phyloP scores from a whole-genome alignment of 2,797 vertebrate species.

The Anas acuta region DNA sequence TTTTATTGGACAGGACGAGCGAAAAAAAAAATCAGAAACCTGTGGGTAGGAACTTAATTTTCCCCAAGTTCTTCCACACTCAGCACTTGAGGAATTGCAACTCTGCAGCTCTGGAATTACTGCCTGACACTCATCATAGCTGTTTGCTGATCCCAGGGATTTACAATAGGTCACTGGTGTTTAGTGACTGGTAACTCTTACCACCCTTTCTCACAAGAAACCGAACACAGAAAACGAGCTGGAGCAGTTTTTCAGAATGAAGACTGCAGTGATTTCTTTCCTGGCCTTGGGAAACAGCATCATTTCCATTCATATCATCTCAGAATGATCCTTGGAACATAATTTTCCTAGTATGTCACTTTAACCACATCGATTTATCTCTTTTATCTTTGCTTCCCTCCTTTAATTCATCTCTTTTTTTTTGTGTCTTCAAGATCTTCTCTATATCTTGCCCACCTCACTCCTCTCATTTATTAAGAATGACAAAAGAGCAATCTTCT shows the following conservation, averaged over 20 bases:
- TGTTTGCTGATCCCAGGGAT: constrained; percentile 17
- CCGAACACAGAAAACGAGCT: not conserved
- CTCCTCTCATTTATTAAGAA: not conserved
- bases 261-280: not conserved
- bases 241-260: not conserved
- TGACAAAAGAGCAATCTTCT: not conserved
- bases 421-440: not conserved
- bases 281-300: not conserved
- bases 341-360: not conserved
- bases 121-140: not conserved
- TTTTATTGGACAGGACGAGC: not conserved
- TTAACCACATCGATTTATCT: not conserved
- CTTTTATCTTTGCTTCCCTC: not conserved
- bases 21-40: not conserved
- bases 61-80: not conserved
- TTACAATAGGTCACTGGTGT: constrained; percentile 18
- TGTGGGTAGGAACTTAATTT: not conserved
- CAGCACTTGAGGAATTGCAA: not conserved
- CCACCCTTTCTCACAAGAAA: constrained; percentile 13
- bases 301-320: not conserved
- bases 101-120: not conserved
- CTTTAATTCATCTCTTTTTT: not conserved
- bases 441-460: not conserved
- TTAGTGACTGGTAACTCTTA: constrained; percentile 24
- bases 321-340: constrained; percentile 17